Evolutionary conservation across 2,888 invertebrate species (phyloP), one percentile per base, ranked within the genome.

Genomic region (Scrobipalpa atriplicella): DNA sequence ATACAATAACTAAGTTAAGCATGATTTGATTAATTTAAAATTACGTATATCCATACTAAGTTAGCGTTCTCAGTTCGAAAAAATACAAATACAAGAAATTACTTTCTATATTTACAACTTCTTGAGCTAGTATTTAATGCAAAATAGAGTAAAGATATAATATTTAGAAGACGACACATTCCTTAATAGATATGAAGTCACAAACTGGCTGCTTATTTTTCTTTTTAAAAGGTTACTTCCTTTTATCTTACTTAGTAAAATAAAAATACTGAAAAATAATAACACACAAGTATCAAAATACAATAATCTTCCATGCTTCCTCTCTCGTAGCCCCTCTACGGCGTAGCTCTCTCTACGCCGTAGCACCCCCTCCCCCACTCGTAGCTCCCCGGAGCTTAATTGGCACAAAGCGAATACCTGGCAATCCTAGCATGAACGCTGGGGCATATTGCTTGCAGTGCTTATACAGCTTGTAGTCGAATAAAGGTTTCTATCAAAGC

Each of bases 381-480:
- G 58, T 11, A 36, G 38, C 41, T 18, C 18, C 21, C 51, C 19
- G 1, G 9, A 21, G 21, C 43, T 0, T 62, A 62, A 62, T 62
- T 62, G 62, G 61, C 29, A 39, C 62, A 62, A 62, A 62, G 62
- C 10, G 62, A 21, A 62, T 62, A 39, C 13, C 47, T 29, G 62
- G 47, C 39, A 21, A 47, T 62, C 62, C 62, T 62, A 11, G 47
- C 62, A 18, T 47, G 62, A 19, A 47, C 39, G 29, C 11, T 10
- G 21, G 2, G 43, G 62, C 47, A 62, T 62, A 62, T 62, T 47
- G 61, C 39, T 10, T 41, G 54, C 21, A 56, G 13, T 11, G 7
- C 11, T 38, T 43, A 62, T 62, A 62, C 62, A 62, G 62, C 54
- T 56, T 56, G 54, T 21, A 21, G 54, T 56, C 21, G 19, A 13